Evolutionary conservation across 2,113 vertebrate species (phyloP), one percentile per base, ranked within the genome.

Genomic region (Pogonocichla stellata): DNA sequence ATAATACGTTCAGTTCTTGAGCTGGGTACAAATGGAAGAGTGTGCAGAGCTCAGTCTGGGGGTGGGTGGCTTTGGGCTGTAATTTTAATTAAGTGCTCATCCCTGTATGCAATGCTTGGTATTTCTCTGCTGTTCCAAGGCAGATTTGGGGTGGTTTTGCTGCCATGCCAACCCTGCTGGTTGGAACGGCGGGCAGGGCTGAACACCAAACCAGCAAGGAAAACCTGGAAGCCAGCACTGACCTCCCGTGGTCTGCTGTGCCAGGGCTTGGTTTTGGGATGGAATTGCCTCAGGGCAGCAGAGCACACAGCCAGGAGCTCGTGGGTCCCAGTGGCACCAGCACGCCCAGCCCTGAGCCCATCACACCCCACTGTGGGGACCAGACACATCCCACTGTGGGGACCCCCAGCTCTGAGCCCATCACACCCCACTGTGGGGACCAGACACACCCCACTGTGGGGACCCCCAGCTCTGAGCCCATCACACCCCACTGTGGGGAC

Each of bases 311-410:
- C 28, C 34, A 3, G 25, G 51, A 12, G 53, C 51, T 53, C 6
- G 14, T 50, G 48, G 48, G 48, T 48, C 8, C 24, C 50, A 7
- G 36, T 0, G 24, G 53, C 53, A 12, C 20, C 57, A 7, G 19
- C 60, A 1, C 12, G 33, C 36, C 19, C 23, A 12, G 3, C 60
- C 8, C 50, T 54, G 5, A 0, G 1, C 0, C 20, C 24, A 5
- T 11, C 71, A 2, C 2, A 5, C 0, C 36, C 2, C 40, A 2
- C 28, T 2, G 10, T 1, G 0, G 0, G 5, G 3, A 1, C 0
- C 33, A 47, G 43, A 43, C 77, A 2, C 2, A 6, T 0, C 36
- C 2, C 40, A 2, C n/a, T 1, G 7, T 1, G 0, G 0, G 6
- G 3, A 1, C 0, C 34, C 20, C 19, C 25, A 11, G 2, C 70